Base-by-base conservation (phyloP, 2,113 vertebrate genomes). In the Myotis lucifugus region DNA sequence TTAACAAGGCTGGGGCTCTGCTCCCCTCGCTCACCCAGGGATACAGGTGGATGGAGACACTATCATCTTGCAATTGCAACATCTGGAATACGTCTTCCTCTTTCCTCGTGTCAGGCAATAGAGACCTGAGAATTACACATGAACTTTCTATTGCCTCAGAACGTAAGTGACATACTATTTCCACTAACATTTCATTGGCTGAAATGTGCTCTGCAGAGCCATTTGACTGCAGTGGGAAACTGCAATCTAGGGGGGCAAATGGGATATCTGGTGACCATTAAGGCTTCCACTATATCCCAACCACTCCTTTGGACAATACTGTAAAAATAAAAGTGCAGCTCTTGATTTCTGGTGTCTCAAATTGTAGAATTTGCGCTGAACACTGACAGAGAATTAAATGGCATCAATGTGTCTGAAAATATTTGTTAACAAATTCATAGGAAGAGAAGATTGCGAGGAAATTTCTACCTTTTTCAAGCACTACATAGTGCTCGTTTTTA, bases 381-480 rank as follows among this genome's bases (percentile, higher is more conserved):
- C 2, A 6, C 13, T 52, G 27, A 90, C 54, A 61, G 66, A 56
- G 21, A 73, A 70, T 77, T 79, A 42, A 89, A 89, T 82, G 52
- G 13, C 69, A 85, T 7, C 21, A 21, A 64, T 69, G 13, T 34
- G 21, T 87, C 66, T 87, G 32, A 29, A 95, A 86, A 84, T 84
- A 94, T 86, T 92, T 97, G 42, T 61, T 81, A 87, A 9, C 14
- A 74, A 77, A 67, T 34, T n/a, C 87, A 85, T 50, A 89, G 34
- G 19, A 81, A 85, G 91, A 73, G 18, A 83, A 52, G 59, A 93
- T 27, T 32, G 21, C 0, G 42, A n/a, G 21, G 6, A 96, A 54
- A 77, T 93, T 66, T 88, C 54, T 15, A 0, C 25, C 81, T 34
- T 89, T 79, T 74, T 72, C 32, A 82, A 93, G 61, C 37, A 67